Base-by-base conservation (phyloP, 2,113 vertebrate genomes). In the Aix galericulata region DNA sequence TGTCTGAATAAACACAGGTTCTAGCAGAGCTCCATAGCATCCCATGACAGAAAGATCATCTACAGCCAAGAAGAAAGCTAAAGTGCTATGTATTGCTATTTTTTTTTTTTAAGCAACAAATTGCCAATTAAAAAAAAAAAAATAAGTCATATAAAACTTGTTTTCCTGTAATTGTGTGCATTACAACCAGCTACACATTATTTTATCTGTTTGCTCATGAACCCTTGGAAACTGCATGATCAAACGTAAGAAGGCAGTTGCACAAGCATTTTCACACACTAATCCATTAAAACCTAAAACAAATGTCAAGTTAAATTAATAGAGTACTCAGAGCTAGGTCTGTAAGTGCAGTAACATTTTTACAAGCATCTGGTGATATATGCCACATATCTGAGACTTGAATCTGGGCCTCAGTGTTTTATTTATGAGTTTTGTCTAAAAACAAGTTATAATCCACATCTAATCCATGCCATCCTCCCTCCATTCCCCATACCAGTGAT, bases 381-480 rank as follows among this genome's bases (percentile, higher is more conserved):
- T 7, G 29, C 69, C 94, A 94, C 74, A 6, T 93, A 95, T 93
- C 94, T 84, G 58, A 95, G 91, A 87, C 76, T 76, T 95, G 86
- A 96, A 66, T 93, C 80, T 79, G 58, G 55, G 71, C 58, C 86
- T 95, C 93, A 93, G 88, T 93, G 94, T 93, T 96, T 96, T 95
- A 93, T 96, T 97, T 95, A 97, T 93, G 88, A 96, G 79, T 82
- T 95, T 96, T 96, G 93, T 93, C 92, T 93, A 82, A 95, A 95
- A 96, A 93, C 93, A 95, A 89, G 9, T 58, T 89, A 83, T 95
- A 96, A 96, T 96, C 94, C 95, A 82, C 88, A 82, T 82, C 53
- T 96, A 95, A 97, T 95, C 91, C 95, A 88, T 74, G 38, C 58
- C 87, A 79, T 92, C 69, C 92, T 96, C 66, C 83, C 55, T 84